Percentiles rank a stretch among this genome's conserved stretches.
These are phyloP conservation scores for Ophion slaviceki DNA, from an alignment of 2,888 invertebrate genomes.

Conservation along the genomic window DNA sequence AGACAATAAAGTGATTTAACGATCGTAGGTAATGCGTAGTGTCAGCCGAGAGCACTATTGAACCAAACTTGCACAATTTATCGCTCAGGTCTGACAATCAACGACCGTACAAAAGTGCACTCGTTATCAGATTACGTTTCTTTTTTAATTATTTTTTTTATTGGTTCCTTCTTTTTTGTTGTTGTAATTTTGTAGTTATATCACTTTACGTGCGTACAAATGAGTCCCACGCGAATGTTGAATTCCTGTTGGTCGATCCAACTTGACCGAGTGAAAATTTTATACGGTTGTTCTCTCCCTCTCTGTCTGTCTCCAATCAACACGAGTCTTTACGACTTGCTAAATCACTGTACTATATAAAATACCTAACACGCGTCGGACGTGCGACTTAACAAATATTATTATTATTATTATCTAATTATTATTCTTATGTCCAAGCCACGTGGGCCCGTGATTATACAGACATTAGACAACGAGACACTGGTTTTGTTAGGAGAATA, in stretches of 20 bases:
- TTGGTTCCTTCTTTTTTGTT: slow-evolving; percentile 63
- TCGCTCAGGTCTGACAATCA: slow-evolving; percentile 3
- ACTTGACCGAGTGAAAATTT: slow-evolving; percentile 22
- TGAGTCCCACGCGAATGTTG: slow-evolving; percentile 71
- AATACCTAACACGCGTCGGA: slow-evolving; percentile 53
- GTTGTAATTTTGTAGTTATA: slow-evolving; percentile 71
- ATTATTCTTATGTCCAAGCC: not conserved
- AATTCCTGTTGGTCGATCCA: slow-evolving; percentile 43
- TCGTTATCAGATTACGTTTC: slow-evolving; percentile 47
- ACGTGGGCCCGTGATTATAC: not conserved
- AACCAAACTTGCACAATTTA: not conserved
- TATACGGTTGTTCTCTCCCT: not conserved
- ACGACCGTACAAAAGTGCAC: slow-evolving; percentile 28
- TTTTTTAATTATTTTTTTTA: slow-evolving; percentile 36
- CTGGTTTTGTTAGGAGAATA: slow-evolving; percentile 10
- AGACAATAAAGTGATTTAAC: not conserved
- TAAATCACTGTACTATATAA: slow-evolving; percentile 27
- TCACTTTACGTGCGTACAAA: slow-evolving; percentile 75
- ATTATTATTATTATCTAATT: not conserved
- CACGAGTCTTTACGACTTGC: not conserved
- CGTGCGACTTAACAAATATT: slow-evolving; percentile 30
- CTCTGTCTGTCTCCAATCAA: not conserved
- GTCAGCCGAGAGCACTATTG: not conserved
- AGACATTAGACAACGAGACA: not conserved
- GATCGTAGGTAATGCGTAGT: not conserved